Evolutionary conservation across 2,113 vertebrate genomes (phyloP).

Genomic region (Hypanus sabinus): DNA sequence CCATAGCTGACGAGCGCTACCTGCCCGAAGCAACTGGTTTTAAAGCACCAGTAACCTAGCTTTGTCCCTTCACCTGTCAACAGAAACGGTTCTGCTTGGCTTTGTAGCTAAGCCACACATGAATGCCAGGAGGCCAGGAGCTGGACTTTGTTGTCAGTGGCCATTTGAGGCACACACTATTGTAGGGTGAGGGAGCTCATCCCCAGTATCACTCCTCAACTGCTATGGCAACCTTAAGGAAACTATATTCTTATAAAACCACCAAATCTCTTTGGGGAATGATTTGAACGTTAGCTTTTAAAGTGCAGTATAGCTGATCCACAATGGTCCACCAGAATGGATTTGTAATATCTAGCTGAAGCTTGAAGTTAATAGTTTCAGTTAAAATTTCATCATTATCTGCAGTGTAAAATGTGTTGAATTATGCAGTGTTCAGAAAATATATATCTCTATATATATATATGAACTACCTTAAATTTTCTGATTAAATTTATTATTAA

Average conservation of each 20-base stretch:
- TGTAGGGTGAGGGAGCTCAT: no score
- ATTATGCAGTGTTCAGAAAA: slow-evolving; percentile 6
- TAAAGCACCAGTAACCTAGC: no score
- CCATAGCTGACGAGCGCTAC: no score
- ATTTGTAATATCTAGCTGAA: background rate
- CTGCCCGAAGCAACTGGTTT: no score
- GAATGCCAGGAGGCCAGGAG: no score
- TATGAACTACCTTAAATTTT: slow-evolving; percentile 1
- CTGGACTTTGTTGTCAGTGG: no score
- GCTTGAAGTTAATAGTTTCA: background rate
- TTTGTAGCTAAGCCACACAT: no score
- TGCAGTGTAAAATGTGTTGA: slow-evolving; percentile 11
- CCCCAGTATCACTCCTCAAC: no score
- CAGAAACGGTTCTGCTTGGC: no score
- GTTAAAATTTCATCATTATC: slow-evolving; percentile 5
- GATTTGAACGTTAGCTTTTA: background rate
- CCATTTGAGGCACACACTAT: no score
- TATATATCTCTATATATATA: background rate
- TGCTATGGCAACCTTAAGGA: no score
- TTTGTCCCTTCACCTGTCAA: no score
- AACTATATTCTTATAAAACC: background rate
- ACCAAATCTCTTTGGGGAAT: background rate
- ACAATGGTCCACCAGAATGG: background rate
- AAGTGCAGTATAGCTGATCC: background rate
- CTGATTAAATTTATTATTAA: slow-evolving; percentile 2